phyloP scores from a whole-genome alignment of 2,113 vertebrate species.

The Mungos mungo region DNA sequence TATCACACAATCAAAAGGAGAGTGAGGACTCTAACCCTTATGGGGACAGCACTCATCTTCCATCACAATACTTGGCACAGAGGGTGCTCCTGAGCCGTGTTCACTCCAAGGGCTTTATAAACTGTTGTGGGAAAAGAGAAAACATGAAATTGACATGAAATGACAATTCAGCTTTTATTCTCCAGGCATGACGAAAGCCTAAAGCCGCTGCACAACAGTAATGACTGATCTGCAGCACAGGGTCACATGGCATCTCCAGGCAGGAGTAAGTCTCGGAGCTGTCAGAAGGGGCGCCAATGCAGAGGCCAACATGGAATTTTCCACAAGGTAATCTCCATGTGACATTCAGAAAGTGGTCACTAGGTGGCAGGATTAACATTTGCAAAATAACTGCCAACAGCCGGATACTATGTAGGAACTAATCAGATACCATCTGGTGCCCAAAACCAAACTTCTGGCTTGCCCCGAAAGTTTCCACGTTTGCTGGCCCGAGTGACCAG shows the following conservation, averaged over 20 bases:
- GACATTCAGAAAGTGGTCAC: constrained; percentile 58
- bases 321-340: accelerated
- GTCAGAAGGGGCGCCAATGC: neutral
- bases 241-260: neutral
- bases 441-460: neutral
- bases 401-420: accelerated
- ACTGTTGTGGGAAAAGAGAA: neutral
- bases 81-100: neutral
- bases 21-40: neutral
- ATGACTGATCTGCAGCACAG: neutral
- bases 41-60: neutral
- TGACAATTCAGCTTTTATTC: neutral
- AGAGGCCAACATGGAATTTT: neutral
- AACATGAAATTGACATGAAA: neutral
- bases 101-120: neutral
- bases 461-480: neutral
- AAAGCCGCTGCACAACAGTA: neutral
- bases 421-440: accelerated
- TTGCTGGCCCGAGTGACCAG: neutral
- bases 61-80: neutral
- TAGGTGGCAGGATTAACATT: constrained; percentile 78
- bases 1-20: neutral
- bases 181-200: neutral
- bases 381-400: neutral
- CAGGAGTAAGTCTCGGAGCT: neutral